Evolutionary conservation across 1,140 invertebrate species (phyloP).

Genomic region (Heliconius eleuchia): DNA sequence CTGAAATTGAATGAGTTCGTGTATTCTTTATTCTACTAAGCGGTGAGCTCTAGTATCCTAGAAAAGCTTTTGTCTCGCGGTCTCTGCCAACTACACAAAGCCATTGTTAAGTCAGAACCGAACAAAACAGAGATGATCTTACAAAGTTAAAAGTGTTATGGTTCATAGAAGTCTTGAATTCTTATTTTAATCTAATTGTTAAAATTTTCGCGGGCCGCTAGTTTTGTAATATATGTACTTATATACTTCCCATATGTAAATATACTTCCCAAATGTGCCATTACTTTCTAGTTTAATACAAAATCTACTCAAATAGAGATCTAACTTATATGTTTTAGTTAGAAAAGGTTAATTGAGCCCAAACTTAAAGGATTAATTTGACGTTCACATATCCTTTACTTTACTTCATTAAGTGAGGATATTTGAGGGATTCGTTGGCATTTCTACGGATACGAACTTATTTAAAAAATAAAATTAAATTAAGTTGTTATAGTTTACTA

Average conservation of each 20-base stretch:
- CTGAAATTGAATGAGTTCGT: conserved; percentile 3
- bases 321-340: neutral
- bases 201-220: too few species aligned
- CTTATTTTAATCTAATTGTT: too few species aligned
- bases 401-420: neutral
- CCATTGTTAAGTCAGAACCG: conserved; percentile 3
- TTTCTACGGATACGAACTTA: neutral
- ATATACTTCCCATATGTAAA: neutral
- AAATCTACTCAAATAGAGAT: too few species aligned
- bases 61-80: conserved; percentile 9
- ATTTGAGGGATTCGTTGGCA: neutral
- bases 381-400: neutral
- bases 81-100: conserved; percentile 9
- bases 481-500: neutral
- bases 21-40: conserved; percentile 4
- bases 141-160: conserved; percentile 11
- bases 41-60: conserved; percentile 6
- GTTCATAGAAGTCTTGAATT: neutral
- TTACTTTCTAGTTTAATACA: neutral
- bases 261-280: neutral
- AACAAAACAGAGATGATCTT: conserved; percentile 4
- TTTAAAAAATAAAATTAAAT: neutral
- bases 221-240: too few species aligned
- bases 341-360: conserved; percentile 1
- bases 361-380: neutral